Evolutionary conservation across 2,113 vertebrate genomes (phyloP), one percentile per base, ranked within the genome.

Genomic region (Atractosteus spatula): DNA sequence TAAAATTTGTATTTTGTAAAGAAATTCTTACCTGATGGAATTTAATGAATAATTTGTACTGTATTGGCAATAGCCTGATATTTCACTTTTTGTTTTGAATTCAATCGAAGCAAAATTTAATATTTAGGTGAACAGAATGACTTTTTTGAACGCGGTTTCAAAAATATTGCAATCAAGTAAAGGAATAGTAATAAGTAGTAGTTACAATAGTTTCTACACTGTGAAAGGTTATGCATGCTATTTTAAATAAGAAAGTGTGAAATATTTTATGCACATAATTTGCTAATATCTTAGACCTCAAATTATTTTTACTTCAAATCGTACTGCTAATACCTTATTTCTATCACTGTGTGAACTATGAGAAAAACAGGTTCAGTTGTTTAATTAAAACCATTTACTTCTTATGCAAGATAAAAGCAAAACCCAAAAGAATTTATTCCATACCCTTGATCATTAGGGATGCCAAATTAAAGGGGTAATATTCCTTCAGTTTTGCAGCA

Each of bases 301-400:
- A n/a, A n/a, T n/a, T n/a, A n/a, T n/a, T n/a, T 72, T 71, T 77
- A 59, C 71, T 71, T 70, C 55, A 61, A 67, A 59, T 64, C 8
- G 54, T 64, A 17, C 62, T 16, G 77, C 75, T 84, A 83, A 87
- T 83, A 85, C 82, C 80, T 87, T 80, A 79, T 87, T 82, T 81
- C 80, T 84, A 76, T 55, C 41, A 64, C 65, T n/a, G 41, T n/a
- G 12, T 51, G 14, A 54, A 41, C 16, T 8, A 57, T 8, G 29
- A 43, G 44, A 17, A 44, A 42, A 29, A 51, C 16, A 71, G 51
- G 51, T 66, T 12, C 66, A 47, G 12, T 51, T 5, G 10, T 51
- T 16, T 29, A 29, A 29, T 17, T 3, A 66, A 11, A 4, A n/a
- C 16, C 16, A 65, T 44, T 13, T 44, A 17, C 16, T 29, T 16